A percentile compares a stretch with the other conserved stretches of the same genome.
These are phyloP conservation scores for Anableps anableps DNA, from an alignment of 2,797 vertebrate species.

Conservation along the genomic window DNA sequence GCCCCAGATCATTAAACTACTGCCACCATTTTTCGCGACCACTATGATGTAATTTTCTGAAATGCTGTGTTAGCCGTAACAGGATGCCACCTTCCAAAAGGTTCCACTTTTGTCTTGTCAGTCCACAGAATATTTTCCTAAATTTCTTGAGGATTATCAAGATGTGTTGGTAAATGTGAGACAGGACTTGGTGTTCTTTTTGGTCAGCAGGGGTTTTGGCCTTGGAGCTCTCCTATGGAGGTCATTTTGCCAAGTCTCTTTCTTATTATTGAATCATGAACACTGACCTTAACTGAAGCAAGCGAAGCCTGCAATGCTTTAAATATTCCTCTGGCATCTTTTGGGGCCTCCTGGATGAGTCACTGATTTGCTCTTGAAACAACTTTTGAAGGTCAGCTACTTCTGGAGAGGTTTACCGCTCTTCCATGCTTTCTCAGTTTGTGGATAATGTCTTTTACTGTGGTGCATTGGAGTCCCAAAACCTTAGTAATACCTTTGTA, in stretches of 20 bases:
- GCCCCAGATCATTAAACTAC: background rate
- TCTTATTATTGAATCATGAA: background rate
- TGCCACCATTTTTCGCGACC: background rate
- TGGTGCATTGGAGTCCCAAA: background rate
- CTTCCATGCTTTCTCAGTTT: background rate
- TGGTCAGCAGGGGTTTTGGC: background rate
- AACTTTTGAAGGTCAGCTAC: background rate
- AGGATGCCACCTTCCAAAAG: no score
- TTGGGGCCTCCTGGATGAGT: background rate
- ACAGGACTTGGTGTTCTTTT: background rate
- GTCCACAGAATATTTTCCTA: background rate
- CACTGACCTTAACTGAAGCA: background rate
- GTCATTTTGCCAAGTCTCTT: background rate
- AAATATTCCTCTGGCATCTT: background rate
- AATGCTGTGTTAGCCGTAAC: background rate
- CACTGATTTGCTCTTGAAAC: background rate
- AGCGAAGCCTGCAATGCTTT: background rate
- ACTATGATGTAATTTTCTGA: background rate
- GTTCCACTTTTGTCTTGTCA: background rate
- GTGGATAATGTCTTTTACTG: background rate
- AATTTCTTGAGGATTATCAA: background rate
- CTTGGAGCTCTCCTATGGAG: background rate
- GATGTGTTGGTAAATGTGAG: no score
- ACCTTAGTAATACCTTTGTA: background rate
- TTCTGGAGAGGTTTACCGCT: background rate